A percentile compares a stretch with the other conserved stretches of the same genome.
Conservation (phyloP, 2,797 vertebrate genomes). For the Sus cebifrons region DNA sequence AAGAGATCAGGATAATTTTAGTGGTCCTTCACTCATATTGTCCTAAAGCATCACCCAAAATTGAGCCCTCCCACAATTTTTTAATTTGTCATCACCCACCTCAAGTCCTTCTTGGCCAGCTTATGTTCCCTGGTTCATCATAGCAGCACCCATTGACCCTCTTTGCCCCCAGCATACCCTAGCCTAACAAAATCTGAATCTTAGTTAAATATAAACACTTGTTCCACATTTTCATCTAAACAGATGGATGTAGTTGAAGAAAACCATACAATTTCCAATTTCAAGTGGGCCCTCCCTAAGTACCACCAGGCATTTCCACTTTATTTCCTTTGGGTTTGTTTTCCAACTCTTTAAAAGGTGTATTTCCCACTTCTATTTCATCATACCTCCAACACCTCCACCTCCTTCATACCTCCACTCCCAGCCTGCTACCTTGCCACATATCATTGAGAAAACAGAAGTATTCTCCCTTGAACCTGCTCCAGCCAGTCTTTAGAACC, state of each 20-base stretch:
- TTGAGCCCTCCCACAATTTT: neutral
- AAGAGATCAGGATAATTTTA: conserved; percentile 34
- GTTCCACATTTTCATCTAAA: conserved; percentile 16
- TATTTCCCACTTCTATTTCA: neutral
- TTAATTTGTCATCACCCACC: neutral
- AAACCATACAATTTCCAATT: conserved; percentile 7
- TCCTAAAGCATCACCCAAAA: neutral
- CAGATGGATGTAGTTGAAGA: neutral
- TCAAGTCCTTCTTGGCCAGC: neutral
- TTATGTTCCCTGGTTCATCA: neutral
- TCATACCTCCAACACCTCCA: neutral
- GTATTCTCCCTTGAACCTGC: neutral
- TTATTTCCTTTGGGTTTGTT: conserved; percentile 22
- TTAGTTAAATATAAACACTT: conserved; percentile 14
- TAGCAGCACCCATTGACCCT: neutral
- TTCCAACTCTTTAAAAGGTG: neutral
- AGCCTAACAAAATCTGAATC: conserved; percentile 23
- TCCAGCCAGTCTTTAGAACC: neutral
- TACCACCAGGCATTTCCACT: conserved; percentile 25
- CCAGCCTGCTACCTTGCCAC: neutral
- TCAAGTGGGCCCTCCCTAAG: neutral
- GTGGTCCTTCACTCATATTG: neutral
- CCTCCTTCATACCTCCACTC: neutral
- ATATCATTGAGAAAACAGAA: neutral
- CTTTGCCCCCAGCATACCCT: neutral